Conservation (phyloP, 2,888 invertebrate species). For the Melanostoma scalare region DNA sequence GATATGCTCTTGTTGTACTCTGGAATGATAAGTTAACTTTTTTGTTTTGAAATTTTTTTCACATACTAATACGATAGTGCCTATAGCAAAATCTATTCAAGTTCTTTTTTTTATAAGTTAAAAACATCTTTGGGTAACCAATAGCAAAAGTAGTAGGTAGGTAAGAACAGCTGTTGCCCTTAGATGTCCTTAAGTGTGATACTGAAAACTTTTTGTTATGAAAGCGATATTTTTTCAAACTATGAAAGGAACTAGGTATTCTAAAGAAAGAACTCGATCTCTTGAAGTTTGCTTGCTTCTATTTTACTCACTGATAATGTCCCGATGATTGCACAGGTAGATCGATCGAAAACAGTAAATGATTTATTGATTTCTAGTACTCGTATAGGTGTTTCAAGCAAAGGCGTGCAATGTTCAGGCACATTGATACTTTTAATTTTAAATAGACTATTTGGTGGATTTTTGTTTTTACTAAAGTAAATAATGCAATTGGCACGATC, state of each 20-base stretch:
- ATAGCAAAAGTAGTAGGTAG: neutral
- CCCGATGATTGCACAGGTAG: too few species aligned
- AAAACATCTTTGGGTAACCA: neutral
- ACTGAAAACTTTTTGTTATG: too few species aligned
- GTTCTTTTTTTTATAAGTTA: slow-evolving; percentile 1
- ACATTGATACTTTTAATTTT: slow-evolving; percentile 34
- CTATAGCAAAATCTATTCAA: slow-evolving; percentile 10
- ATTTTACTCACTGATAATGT: too few species aligned
- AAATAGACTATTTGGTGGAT: neutral
- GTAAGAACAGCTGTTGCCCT: too few species aligned
- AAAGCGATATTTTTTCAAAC: too few species aligned
- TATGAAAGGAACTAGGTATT: too few species aligned
- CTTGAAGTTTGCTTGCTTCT: too few species aligned
- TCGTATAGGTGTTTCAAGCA: slow-evolving; percentile 7
- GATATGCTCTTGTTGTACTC: slow-evolving; percentile 55
- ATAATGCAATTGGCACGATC: slow-evolving; percentile 53
- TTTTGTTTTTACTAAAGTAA: slow-evolving; percentile 5
- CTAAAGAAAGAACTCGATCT: too few species aligned
- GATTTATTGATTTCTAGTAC: too few species aligned
- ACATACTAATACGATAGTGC: slow-evolving; percentile 1
- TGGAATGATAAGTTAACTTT: slow-evolving; percentile 51
- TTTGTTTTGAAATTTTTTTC: slow-evolving; percentile 27
- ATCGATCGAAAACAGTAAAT: too few species aligned
- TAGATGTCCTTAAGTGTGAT: too few species aligned
- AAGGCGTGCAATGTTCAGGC: slow-evolving; percentile 53